phyloP scores from a whole-genome alignment of 2,797 vertebrate genomes.

The Nannoperca obscura region DNA sequence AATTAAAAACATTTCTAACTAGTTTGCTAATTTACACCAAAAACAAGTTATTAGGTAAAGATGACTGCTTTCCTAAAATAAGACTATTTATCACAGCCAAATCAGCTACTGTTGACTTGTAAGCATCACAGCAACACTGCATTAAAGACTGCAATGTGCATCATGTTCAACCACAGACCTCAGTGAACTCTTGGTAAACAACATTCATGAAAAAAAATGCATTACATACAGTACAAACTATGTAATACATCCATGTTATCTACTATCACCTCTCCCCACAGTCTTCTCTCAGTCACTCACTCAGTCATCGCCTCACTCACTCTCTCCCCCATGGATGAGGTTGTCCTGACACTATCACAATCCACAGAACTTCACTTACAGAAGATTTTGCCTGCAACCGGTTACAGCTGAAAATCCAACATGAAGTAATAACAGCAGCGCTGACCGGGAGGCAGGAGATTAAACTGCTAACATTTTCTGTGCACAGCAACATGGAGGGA shows the following conservation, averaged over 20 bases:
- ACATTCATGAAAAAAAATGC: not conserved
- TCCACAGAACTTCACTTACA: constrained; percentile 49
- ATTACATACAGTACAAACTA: not conserved
- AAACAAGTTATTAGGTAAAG: not conserved
- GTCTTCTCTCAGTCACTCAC: not conserved
- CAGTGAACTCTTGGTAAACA: not conserved
- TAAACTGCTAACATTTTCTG: constrained; percentile 40
- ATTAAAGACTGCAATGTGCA: not conserved
- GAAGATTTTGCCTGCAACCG: constrained; percentile 46
- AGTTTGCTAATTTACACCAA: not conserved
- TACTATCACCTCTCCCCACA: constrained; percentile 18
- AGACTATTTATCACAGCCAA: not conserved
- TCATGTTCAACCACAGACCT: too few species aligned
- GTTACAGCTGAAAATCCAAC: constrained; percentile 60
- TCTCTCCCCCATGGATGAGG: constrained; percentile 38
- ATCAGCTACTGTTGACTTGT: not conserved
- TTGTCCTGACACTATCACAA: constrained; percentile 62
- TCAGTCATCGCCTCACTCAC: constrained; percentile 2
- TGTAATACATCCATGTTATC: constrained; percentile 15
- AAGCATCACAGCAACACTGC: not conserved
- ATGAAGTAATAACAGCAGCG: constrained; percentile 36
- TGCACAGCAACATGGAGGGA: constrained; percentile 14
- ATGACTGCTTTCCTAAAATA: not conserved
- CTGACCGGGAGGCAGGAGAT: constrained; percentile 40
- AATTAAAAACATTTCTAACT: not conserved